Evolutionary conservation across 64 coral and sea anemone species (phyloP).

Genomic region (Catalaphyllia jardinei): DNA sequence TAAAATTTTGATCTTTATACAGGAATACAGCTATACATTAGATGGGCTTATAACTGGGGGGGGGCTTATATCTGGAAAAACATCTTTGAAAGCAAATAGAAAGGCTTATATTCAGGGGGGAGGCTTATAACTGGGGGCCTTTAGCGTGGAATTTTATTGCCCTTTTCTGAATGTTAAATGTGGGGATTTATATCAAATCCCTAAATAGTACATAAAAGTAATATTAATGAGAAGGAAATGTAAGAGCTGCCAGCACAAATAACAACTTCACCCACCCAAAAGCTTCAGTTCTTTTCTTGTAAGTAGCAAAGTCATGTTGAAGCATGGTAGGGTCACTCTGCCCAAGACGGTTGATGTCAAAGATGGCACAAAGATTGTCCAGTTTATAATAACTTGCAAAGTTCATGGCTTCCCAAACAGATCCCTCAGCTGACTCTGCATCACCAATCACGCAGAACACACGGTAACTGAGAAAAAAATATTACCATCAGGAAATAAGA

Average conservation of each 20-base stretch:
- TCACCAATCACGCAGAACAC: slow-evolving; percentile 94
- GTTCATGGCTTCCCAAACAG: slow-evolving; percentile 93
- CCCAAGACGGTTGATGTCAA: slow-evolving; percentile 97
- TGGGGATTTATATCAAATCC: too few relatives aligned
- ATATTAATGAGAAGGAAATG: too few relatives aligned
- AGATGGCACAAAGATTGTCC: slow-evolving; percentile 93
- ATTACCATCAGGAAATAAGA: neutral
- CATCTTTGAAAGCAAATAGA: too few relatives aligned
- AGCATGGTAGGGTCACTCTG: slow-evolving; percentile 91
- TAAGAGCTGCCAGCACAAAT: neutral
- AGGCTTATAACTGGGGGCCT: too few relatives aligned
- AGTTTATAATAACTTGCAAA: slow-evolving; percentile 97
- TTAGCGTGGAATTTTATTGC: too few relatives aligned
- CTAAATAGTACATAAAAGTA: too few relatives aligned
- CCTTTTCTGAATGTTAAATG: too few relatives aligned
- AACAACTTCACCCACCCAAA: slow-evolving; percentile 77
- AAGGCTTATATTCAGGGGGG: too few relatives aligned
- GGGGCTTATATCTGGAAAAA: too few relatives aligned
- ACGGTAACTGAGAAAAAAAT: slow-evolving; percentile 71
- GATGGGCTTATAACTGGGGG: too few relatives aligned
- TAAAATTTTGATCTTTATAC: too few relatives aligned
- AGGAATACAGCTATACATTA: too few relatives aligned
- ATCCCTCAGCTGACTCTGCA: slow-evolving; percentile 88
- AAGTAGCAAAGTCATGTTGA: slow-evolving; percentile 74
- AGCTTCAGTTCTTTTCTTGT: slow-evolving; percentile 87